Evolutionary conservation across 1,140 invertebrate species (phyloP), one percentile per base, ranked within the genome.

Genomic region (Bombus affinis): DNA sequence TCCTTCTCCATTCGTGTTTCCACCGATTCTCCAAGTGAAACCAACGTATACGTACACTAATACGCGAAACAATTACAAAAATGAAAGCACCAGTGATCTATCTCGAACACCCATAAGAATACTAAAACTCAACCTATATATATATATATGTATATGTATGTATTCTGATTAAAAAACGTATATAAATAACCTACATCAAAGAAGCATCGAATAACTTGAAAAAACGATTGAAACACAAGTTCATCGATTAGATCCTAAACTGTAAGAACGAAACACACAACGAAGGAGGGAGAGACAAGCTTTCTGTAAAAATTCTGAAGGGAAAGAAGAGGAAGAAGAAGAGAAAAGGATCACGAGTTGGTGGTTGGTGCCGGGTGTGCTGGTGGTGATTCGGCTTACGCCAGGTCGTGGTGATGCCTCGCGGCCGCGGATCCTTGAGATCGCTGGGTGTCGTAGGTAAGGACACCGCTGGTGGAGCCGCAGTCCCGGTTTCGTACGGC

Each of bases 361-460:
- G 83, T 89, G 75, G 57, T 83, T 81, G 72, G 80, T 86, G 87
- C 76, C 73, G 65, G 42, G 83, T 86, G 88, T 86, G 79, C 65
- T 77, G 83, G 87, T 86, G 88, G 88, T 89, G 65, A 32, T 68
- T 80, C 81, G 72, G 75, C 66, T 75, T 77, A 66, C 79, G 81
- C 59, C 68, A 90, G 81, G 71, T 90, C 73, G 89, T 83, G 89
- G 89, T 90, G 85, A 90, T 90, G 89, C 89, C 89, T 90, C 86
- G 89, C 73, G 84, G 85, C 80, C 83, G 81, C 89, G 89, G 83
- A 53, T 83, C 81, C 72, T 65, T 79, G 44, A 72, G 86, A 84
- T 90, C 86, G 83, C 83, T 90, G 83, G 86, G 83, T 90, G 89
- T 85, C 86, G 88, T 86, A 74, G 89, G 88, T 65, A 84, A 83